A percentile compares a stretch with the other conserved stretches of the same genome.
Evolutionary conservation across 2,888 invertebrate genomes (phyloP).

Genomic region (Folsomia candida): DNA sequence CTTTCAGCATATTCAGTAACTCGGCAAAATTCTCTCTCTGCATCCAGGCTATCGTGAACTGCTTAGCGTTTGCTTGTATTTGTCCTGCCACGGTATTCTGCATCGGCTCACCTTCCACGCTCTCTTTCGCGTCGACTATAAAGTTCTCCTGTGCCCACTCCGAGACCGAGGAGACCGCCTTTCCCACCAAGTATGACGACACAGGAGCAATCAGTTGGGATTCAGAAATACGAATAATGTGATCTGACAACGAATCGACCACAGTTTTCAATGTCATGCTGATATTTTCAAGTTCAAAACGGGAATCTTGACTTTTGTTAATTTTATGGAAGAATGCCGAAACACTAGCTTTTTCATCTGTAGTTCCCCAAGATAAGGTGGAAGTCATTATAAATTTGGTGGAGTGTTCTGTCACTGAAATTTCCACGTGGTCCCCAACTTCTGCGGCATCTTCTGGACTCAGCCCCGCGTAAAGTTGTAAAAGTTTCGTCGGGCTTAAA

Average conservation of each 20-base stretch:
- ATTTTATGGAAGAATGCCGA: background rate
- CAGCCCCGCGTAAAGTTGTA: background rate
- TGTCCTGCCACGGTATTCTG: conserved; percentile 13
- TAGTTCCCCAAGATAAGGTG: background rate
- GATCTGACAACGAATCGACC: conserved; percentile 11
- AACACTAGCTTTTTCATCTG: background rate
- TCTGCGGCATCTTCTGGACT: background rate
- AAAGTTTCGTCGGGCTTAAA: background rate
- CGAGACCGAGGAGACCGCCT: conserved; percentile 9
- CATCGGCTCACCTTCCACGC: background rate
- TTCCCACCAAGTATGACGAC: background rate
- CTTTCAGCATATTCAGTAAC: background rate
- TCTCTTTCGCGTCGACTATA: conserved; percentile 6
- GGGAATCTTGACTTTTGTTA: background rate
- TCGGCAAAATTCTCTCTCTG: background rate
- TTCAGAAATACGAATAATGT: conserved; percentile 28
- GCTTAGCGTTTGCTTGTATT: conserved; percentile 11
- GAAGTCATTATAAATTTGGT: background rate
- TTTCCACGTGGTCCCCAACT: too few relatives aligned
- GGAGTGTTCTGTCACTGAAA: background rate
- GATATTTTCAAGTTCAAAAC: background rate
- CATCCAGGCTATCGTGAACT: background rate
- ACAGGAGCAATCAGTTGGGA: conserved; percentile 23
- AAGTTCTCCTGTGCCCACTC: conserved; percentile 4
- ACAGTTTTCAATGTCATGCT: background rate